These are phyloP conservation scores for Cyphomyrmex costatus DNA, from an alignment of 1,140 invertebrate species.

Conservation along the genomic window DNA sequence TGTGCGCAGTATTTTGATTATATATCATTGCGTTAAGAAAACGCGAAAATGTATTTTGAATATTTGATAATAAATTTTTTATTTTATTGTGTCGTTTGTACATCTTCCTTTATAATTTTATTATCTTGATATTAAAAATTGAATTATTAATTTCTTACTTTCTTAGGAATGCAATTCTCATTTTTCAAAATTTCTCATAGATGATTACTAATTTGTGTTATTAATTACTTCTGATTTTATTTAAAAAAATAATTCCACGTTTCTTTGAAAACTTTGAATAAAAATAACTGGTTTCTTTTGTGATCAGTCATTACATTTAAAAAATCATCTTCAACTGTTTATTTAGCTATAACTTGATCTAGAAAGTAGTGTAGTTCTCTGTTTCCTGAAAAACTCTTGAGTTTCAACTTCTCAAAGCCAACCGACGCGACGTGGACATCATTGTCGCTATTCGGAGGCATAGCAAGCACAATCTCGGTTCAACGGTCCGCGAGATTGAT, in stretches of 20 bases:
- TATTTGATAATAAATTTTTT: background rate
- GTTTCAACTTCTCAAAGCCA: background rate
- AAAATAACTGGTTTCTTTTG: background rate
- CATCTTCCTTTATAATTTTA: too few relatives aligned
- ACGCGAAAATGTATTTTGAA: background rate
- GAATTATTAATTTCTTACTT: background rate
- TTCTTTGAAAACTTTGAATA: background rate
- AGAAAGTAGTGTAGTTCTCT: background rate
- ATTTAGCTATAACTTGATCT: background rate
- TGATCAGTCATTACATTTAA: background rate
- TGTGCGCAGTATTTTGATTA: background rate
- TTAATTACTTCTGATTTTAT: background rate
- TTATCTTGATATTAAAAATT: too few relatives aligned
- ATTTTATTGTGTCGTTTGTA: too few relatives aligned
- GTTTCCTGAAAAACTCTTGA: conserved; percentile 15
- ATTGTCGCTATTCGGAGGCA: conserved; percentile 18
- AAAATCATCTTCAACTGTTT: conserved; percentile 2
- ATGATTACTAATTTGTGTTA: background rate
- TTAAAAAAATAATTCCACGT: background rate
- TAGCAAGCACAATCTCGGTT: conserved; percentile 67
- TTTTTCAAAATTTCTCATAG: background rate
- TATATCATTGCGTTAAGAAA: background rate
- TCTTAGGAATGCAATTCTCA: background rate
- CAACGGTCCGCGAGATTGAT: conserved; percentile 73
- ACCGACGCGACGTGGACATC: background rate